Conservation (phyloP, 1,140 invertebrate species). For the Heliconius hermathena region DNA sequence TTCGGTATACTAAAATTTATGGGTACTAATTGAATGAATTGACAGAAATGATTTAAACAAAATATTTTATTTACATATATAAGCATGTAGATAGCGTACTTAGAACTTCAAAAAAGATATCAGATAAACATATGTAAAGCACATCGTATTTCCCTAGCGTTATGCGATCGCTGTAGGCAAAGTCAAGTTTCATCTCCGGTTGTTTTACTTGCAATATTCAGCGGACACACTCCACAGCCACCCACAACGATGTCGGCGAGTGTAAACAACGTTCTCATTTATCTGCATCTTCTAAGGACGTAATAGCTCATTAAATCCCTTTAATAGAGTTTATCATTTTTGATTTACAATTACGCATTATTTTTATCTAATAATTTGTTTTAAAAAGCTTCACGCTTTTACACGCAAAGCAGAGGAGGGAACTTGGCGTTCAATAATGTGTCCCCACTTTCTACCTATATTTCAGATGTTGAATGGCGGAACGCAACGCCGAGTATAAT, state of each 20-base stretch:
- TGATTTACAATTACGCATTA: not conserved
- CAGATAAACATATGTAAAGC: constrained; percentile 14
- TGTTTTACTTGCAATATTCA: constrained; percentile 64
- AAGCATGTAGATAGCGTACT: not conserved
- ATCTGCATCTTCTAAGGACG: constrained; percentile 36
- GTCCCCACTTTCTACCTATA: no score
- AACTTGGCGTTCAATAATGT: no score
- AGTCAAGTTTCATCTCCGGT: constrained; percentile 62
- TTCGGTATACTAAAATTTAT: no score
- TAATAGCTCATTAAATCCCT: constrained; percentile 31
- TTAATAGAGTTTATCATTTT: not conserved
- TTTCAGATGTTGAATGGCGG: no score
- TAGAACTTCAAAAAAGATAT: not conserved
- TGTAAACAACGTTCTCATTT: constrained; percentile 47
- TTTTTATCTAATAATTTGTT: not conserved
- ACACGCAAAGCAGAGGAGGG: no score
- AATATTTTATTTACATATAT: not conserved
- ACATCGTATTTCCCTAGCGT: constrained; percentile 24
- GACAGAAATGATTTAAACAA: no score
- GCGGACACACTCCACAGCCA: constrained; percentile 56
- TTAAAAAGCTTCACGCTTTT: not conserved
- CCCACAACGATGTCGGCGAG: constrained; percentile 37
- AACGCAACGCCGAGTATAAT: no score
- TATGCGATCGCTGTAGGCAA: constrained; percentile 47
- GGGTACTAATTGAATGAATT: no score